Evolutionary conservation across 1,140 invertebrate species (phyloP), one percentile per base, ranked within the genome.

Genomic region (Lepidurus couesii): DNA sequence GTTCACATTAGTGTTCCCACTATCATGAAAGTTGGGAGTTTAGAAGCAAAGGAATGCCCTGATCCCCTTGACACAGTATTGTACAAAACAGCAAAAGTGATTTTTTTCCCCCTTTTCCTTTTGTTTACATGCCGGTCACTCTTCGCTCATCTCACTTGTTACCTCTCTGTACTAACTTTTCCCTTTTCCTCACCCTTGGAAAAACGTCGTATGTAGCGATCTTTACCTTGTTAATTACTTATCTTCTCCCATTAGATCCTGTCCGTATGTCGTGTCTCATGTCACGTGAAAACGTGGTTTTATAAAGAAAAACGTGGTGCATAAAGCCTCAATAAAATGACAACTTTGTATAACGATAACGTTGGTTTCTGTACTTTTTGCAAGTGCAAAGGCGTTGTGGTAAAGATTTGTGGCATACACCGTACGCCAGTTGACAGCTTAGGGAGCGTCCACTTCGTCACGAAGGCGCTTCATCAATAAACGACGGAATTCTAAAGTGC

Each of bases 371-470:
- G 16, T 9, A 1, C 34, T 34, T 34, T 34, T 34, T 34, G 34
- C 34, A 34, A 34, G 34, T 34, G 4, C 34, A 4, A 34, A 34
- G 34, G 34, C 34, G 34, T 34, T 34, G 34, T 34, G 34, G 34
- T 34, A 34, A 34, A 34, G 34, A 34, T 34, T 34, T 34, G 34
- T 34, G 34, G 34, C 34, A 34, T 34, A 34, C 34, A 34, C 34
- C 34, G 3, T 34, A 34, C 34, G 2, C 34, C 34, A 3, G 4
- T 34, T 3, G 34, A 34, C 34, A 34, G 21, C 7, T 65, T 65
- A 65, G 8, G 53, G 53, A 16, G 53, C 78, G 42, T 79, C 78
- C n/a, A 79, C 78, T 74, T 79, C 78, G 21, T 79, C 74, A 45
- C 73, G 65, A 45, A 79, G 74, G 26, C 75, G 74, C 44, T 79